Evolutionary conservation across 2,113 vertebrate genomes (phyloP), one percentile per base, ranked within the genome.

Genomic region (Lepisosteus osseus): DNA sequence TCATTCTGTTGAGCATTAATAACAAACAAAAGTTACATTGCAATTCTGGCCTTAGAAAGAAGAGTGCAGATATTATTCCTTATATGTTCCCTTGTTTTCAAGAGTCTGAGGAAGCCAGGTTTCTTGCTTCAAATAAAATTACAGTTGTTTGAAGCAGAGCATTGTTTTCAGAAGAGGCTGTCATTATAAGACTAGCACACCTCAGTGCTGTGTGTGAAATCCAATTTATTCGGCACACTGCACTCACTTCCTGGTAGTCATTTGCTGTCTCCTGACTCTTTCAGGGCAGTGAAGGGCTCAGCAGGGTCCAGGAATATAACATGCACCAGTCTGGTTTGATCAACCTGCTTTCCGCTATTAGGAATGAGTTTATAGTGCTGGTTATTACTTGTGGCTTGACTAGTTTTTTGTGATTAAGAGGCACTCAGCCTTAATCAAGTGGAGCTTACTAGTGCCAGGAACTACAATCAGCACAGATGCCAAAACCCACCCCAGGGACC

Each of bases 311-410:
- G n/a, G 7, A 59, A 59, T 14, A 59, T 59, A 8, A n/a, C 56
- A 59, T 59, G n/a, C n/a, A 59, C 64, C 72, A 72, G 76, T 84
- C 78, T 74, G 54, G 42, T 80, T 77, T 70, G 66, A 76, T 82
- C 75, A 81, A 55, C 63, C 59, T 56, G 14, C 15, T 61, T 44
- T 67, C 72, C 61, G 42, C 54, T 61, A 78, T 77, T 74, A 74
- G 64, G 59, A 69, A 65, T 57, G 74, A 72, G 81, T 80, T 65
- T 70, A 77, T 75, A 78, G 66, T 67, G 67, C 61, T 72, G 61
- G 7, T 81, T 78, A 89, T 85, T 76, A 73, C 81, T 81, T 81
- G 76, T 80, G 82, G 78, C 83, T 82, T 68, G 74, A 72, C 78
- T 73, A 72, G 75, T 80, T 84, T 78, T 78, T 76, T 70, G 73